Evolutionary conservation across 2,113 vertebrate genomes (phyloP), one percentile per base, ranked within the genome.

Genomic region (Vireo altiloquus): DNA sequence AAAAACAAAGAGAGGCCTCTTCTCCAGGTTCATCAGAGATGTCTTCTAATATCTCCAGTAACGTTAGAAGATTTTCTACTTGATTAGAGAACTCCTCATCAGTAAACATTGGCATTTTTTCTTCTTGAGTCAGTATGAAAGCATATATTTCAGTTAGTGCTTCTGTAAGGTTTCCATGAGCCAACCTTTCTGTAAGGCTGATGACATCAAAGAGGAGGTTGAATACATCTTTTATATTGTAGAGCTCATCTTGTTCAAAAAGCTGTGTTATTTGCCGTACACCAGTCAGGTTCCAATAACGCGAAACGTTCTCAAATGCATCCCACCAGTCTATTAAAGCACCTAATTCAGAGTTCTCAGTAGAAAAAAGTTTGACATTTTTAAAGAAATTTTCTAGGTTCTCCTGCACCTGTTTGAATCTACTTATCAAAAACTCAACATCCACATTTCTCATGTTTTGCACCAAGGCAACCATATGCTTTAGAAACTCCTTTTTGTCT

Each of bases 111-210:
- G 92, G 24, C 79, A 97, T 78, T 75, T 89, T 95, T 92, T 35
- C 76, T 79, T 97, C 96, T 46, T 98, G 97, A 68, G 75, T 80
- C 35, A 97, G 10, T 11, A 86, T 60, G 52, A 98, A 97, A 83
- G 79, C 19, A 2, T 97, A 90, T 42, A 97, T 44, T 28, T 98
- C 96, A 79, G 56, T 40, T 24, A 98, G 80, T 50, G 84, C 80
- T 49, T 97, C 94, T 0, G 95, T 97, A 69, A 97, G 7, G 7
- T 98, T 98, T 84, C 56, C 82, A 39, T 88, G 86, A 61, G 35
- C 39, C 49, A 95, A 15, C 35, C 37, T 87, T 92, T 92, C 82
- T 49, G 96, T 90, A 44, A 98, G 92, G 28, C 18, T 91, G 35
- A 66, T 30, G 4, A 87, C n/a, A n/a, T 93, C 71, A 24, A 96